Percentiles rank a stretch among this genome's conserved stretches.
phyloP scores from a whole-genome alignment of 2,113 vertebrate genomes.

The Phocoena phocoena region DNA sequence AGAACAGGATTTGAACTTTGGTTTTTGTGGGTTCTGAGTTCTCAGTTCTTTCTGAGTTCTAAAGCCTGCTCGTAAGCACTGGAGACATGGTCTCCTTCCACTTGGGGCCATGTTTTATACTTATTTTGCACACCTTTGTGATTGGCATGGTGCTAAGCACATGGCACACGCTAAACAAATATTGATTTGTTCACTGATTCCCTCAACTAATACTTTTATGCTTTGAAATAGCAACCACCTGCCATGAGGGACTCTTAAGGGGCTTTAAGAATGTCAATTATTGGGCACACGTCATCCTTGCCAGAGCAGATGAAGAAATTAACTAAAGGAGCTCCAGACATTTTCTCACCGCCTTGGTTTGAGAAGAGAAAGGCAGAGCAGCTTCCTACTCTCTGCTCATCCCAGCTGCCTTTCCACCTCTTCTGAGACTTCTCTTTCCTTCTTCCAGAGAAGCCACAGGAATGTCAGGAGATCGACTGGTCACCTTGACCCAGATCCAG shows the following conservation, averaged over 20 bases:
- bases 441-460: not conserved
- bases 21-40: slow-evolving; percentile 7
- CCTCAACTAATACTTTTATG: slow-evolving; percentile 52
- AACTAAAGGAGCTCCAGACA: not conserved
- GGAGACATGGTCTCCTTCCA: not conserved
- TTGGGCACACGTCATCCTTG: slow-evolving; percentile 20
- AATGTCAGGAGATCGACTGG: not conserved
- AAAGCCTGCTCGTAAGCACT: not conserved
- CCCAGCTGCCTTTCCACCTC: not conserved
- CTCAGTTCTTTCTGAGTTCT: not conserved
- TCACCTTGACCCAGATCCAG: not conserved
- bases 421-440: not conserved
- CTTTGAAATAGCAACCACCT: slow-evolving; percentile 54
- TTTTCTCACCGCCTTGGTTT: not conserved
- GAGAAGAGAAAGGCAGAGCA: not conserved
- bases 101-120: not conserved
- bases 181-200: slow-evolving; percentile 35
- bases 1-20: not conserved
- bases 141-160: not conserved
- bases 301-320: slow-evolving; percentile 36
- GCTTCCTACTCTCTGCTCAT: not conserved
- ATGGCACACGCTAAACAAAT: slow-evolving; percentile 32
- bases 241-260: not conserved
- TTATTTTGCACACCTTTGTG: not conserved
- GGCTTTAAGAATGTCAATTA: slow-evolving; percentile 38